Evolutionary conservation across 92 coral and sea anemone species (phyloP).

Genomic region (Umimayanthus chanpuru): DNA sequence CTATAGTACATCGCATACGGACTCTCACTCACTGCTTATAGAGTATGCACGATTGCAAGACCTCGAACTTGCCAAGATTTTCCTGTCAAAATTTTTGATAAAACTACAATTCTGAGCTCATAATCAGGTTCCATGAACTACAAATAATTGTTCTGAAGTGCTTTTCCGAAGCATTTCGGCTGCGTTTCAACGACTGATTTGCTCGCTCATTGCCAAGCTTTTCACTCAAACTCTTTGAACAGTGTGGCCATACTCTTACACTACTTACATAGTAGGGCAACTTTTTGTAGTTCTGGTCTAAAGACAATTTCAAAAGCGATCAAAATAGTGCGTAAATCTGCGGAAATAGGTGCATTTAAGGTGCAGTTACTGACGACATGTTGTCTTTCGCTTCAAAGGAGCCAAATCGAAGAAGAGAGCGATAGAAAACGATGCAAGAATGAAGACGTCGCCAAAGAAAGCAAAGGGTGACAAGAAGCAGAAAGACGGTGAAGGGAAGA

Average conservation of each 20-base stretch:
- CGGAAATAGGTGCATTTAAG: slow-evolving; percentile 53
- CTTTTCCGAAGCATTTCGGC: slow-evolving; percentile 42
- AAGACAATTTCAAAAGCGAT: slow-evolving; percentile 37
- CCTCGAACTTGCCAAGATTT: slow-evolving; percentile 41
- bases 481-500: slow-evolving; percentile 47
- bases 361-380: slow-evolving; percentile 70
- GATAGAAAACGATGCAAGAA: slow-evolving; percentile 59
- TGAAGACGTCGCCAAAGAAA: slow-evolving; percentile 81
- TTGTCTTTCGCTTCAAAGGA: slow-evolving; percentile 73
- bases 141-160: slow-evolving; percentile 42
- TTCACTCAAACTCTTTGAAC: slow-evolving; percentile 43
- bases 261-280: slow-evolving; percentile 16
- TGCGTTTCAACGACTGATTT: slow-evolving; percentile 54
- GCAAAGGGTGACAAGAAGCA: slow-evolving; percentile 61
- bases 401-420: slow-evolving; percentile 87
- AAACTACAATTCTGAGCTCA: slow-evolving; percentile 22
- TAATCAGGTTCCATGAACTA: neutral
- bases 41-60: slow-evolving; percentile 59
- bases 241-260: slow-evolving; percentile 31
- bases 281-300: neutral
- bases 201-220: slow-evolving; percentile 57
- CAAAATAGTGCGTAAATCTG: slow-evolving; percentile 46
- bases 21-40: slow-evolving; percentile 68
- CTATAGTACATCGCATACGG: slow-evolving; percentile 59
- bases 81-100: slow-evolving; percentile 34